Conservation (phyloP, 2,113 vertebrate species). For the Melierax canorus region DNA sequence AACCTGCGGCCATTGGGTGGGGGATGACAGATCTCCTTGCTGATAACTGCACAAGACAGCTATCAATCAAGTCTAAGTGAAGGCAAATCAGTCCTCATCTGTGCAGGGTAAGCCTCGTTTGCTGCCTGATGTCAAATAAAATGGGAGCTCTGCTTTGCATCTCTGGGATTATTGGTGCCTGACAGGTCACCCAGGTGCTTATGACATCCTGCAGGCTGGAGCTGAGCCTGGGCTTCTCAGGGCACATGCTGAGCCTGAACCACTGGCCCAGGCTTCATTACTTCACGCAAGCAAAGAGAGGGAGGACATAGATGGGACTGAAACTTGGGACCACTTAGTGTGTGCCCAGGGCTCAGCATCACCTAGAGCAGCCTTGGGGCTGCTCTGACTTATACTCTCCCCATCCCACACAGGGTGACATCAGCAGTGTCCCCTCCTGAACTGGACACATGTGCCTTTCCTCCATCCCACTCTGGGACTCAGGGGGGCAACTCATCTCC, state of each 20-base stretch:
- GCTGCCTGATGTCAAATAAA: not conserved
- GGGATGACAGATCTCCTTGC: not conserved
- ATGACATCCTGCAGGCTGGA: accelerated
- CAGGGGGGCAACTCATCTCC: not conserved
- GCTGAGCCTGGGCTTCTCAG: not conserved
- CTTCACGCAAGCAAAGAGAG: not conserved
- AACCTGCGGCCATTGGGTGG: not conserved
- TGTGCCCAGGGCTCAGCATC: not conserved
- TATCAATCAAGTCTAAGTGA: not conserved
- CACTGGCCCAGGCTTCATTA: not conserved
- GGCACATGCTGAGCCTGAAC: not conserved
- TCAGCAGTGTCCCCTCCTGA: not conserved
- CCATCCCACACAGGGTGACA: accelerated
- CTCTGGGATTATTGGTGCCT: not conserved
- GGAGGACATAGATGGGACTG: not conserved
- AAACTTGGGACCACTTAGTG: not conserved
- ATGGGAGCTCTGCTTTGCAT: not conserved
- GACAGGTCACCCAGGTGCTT: not conserved
- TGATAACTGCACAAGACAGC: not conserved
- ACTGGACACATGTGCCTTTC: not conserved
- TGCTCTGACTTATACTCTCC: not conserved
- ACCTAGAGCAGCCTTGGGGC: not conserved
- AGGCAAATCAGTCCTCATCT: not conserved
- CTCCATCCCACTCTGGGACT: not conserved
- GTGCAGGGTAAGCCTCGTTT: not conserved